Conservation (phyloP, 2,888 invertebrate genomes). For the Fragum sueziense region DNA sequence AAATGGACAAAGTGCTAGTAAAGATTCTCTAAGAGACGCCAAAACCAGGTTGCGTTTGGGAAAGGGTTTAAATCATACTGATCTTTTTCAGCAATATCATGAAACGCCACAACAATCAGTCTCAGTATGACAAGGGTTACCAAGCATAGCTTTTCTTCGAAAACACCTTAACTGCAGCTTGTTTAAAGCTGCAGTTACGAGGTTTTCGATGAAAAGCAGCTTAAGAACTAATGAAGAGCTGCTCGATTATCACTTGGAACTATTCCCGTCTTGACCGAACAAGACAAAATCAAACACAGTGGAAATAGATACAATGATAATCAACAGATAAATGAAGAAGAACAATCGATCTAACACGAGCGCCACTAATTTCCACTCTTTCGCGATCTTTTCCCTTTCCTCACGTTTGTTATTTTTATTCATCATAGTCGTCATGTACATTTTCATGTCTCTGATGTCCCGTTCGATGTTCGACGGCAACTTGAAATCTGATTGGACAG, state of each 20-base stretch:
- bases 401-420: conserved; percentile 74
- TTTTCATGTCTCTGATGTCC: conserved; percentile 78
- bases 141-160: no score
- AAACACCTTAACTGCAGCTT: no score
- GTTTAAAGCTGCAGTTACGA: no score
- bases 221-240: no score
- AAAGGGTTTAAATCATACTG: no score
- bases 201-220: no score
- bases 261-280: conserved; percentile 53
- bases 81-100: no score
- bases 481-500: conserved; percentile 36
- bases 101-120: no score
- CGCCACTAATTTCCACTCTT: conserved; percentile 81
- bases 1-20: no score
- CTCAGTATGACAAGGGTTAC: no score
- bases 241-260: conserved; percentile 11
- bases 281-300: conserved; percentile 75
- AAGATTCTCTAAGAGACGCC: no score
- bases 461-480: conserved; percentile 66
- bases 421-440: conserved; percentile 70
- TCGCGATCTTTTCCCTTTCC: conserved; percentile 71
- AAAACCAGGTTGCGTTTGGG: no score
- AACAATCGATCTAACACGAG: conserved; percentile 80
- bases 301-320: conserved; percentile 77
- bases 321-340: conserved; percentile 79